phyloP scores from a whole-genome alignment of 1,140 invertebrate species.

The Mamestra configurata region DNA sequence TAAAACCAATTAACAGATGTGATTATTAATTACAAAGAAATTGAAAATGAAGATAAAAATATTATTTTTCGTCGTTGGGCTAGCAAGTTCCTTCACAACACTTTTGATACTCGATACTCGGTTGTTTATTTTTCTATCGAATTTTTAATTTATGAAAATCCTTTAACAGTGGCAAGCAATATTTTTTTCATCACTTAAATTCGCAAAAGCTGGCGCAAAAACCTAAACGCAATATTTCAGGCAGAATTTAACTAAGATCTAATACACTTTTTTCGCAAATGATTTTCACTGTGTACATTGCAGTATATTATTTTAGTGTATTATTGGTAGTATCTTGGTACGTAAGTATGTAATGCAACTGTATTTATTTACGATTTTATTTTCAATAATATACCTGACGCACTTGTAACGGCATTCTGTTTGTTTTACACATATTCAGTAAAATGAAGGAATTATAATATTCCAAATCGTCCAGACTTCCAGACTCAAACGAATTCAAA shows the following conservation, averaged over 20 bases:
- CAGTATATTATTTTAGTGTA: not conserved
- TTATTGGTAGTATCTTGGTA: too few relatives aligned
- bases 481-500: constrained; percentile 13
- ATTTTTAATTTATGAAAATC: not conserved
- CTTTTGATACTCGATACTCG: too few relatives aligned
- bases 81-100: too few relatives aligned
- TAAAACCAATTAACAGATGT: too few relatives aligned
- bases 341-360: not conserved
- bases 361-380: constrained; percentile 16
- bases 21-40: too few relatives aligned
- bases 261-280: constrained; percentile 28
- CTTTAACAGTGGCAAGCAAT: not conserved
- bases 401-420: constrained; percentile 51
- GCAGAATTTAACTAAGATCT: not conserved
- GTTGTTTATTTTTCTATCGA: too few relatives aligned
- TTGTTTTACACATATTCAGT: constrained; percentile 16
- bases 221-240: not conserved
- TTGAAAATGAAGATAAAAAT: too few relatives aligned
- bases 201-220: not conserved
- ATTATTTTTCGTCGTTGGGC: too few relatives aligned
- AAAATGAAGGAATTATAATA: not conserved
- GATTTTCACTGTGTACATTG: constrained; percentile 19
- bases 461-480: constrained; percentile 27
- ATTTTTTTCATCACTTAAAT: not conserved
- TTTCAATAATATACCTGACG: constrained; percentile 58